Evolutionary conservation across 2,797 vertebrate genomes (phyloP).

Genomic region (Paramormyrops hopkinsi): DNA sequence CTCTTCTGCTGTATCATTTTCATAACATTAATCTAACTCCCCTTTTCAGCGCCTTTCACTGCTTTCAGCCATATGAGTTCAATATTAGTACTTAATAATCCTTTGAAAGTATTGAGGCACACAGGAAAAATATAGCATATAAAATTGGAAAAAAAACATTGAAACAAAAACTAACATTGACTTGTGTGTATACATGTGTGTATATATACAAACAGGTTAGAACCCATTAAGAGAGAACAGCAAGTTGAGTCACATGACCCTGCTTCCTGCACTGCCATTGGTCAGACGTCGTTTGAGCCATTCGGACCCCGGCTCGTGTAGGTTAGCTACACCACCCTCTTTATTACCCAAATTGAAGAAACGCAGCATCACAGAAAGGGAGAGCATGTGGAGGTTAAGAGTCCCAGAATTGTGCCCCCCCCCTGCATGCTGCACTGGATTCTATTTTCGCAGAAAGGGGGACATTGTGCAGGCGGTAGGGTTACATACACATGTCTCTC

Average conservation of each 20-base stretch:
- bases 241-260: background rate
- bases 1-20: slow-evolving; percentile 21
- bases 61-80: slow-evolving; percentile 29
- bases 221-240: slow-evolving; percentile 37
- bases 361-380: background rate
- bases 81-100: slow-evolving; percentile 47
- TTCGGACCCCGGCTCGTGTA: background rate
- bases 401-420: background rate
- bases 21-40: slow-evolving; percentile 17
- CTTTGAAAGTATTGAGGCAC: slow-evolving; percentile 69
- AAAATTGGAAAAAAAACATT: background rate
- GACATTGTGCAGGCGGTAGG: background rate
- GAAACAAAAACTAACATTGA: background rate
- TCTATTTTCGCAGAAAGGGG: background rate
- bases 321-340: background rate
- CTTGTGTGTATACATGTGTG: slow-evolving; percentile 33
- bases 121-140: slow-evolving; percentile 59
- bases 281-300: background rate
- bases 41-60: slow-evolving; percentile 31
- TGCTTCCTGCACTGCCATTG: background rate
- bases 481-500: background rate
- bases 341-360: background rate
- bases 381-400: background rate
- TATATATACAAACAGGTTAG: slow-evolving; percentile 51
- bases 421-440: background rate